Evolutionary conservation across 2,113 vertebrate genomes (phyloP), one percentile per base, ranked within the genome.

Genomic region (Chlorocebus sabaeus): DNA sequence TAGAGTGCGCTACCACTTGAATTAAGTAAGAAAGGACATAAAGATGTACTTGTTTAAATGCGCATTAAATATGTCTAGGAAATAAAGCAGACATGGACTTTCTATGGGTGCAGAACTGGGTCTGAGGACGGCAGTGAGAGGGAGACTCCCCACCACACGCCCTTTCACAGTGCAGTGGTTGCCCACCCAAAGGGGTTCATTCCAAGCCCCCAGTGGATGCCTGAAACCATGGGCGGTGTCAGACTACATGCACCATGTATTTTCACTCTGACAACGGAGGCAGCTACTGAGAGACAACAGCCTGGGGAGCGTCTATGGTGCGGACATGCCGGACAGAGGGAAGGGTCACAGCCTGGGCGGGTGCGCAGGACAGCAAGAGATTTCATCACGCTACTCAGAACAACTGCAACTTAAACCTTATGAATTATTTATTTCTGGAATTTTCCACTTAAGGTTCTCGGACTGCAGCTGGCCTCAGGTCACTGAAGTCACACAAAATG

Each of bases 221-320:
- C 67, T 70, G 67, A 18, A 70, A 8, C 35, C 6, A 16, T 3
- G 32, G 9, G n/a, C 23, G 4, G 38, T 40, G 18, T 20, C 20
- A 40, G 2, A 23, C 5, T 2, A 73, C n/a, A 25, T 5, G 22
- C 0, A 40, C 20, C 18, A 11, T 0, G 8, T 38, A 17, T 72
- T 72, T 4, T 72, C 35, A 72, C 17, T 72, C 4, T 23, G 70
- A 73, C 38, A 23, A 25, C 70, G 10, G 17, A 40, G 70, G 22
- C 2, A 5, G 70, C 70, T 73, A 73, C 70, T 68, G 18, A 40
- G 70, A 23, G 38, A 23, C n/a, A 25, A 18, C 8, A 16, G 32
- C 61, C 27, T 7, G 2, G 70, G 70, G 18, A 40, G 4, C 1
- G 1, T 10, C 20, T 5, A 3, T 11, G 38, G n/a, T 23, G 18